Conservation (phyloP, 2,113 vertebrate genomes). For the Piaya cayana region DNA sequence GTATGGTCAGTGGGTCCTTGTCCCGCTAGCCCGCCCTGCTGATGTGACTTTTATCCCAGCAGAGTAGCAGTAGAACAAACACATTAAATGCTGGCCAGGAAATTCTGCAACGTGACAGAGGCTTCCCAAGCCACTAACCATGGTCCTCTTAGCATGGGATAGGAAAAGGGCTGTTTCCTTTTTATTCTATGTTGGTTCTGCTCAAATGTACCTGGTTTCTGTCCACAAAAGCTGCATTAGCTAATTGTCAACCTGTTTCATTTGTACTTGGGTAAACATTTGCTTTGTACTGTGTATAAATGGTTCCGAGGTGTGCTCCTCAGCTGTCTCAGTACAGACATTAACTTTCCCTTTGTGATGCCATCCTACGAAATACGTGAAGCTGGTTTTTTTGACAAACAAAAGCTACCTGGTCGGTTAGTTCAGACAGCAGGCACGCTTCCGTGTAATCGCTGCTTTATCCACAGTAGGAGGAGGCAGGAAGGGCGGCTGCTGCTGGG, state of each 20-base stretch:
- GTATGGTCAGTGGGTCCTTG: conserved; percentile 67
- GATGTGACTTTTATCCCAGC: conserved; percentile 33
- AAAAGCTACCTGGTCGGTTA: conserved; percentile 60
- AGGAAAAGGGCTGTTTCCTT: conserved; percentile 69
- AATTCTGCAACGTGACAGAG: conserved; percentile 56
- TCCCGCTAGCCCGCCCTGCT: conserved; percentile 56
- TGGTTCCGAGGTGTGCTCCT: conserved; percentile 75
- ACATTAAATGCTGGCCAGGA: conserved; percentile 35
- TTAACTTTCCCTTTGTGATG: conserved; percentile 66
- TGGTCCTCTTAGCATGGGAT: conserved; percentile 46
- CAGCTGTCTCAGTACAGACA: conserved; percentile 65
- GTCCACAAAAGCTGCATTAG: conserved; percentile 78
- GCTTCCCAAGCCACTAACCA: conserved; percentile 63
- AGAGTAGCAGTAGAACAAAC: conserved; percentile 38
- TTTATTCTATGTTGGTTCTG: conserved; percentile 73
- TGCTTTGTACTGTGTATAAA: conserved; percentile 72
- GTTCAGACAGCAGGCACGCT: conserved; percentile 23
- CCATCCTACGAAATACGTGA: conserved; percentile 68
- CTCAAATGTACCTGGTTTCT: conserved; percentile 75
- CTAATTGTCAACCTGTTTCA: conserved; percentile 75
- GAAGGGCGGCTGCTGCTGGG: not conserved
- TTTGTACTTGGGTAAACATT: conserved; percentile 76
- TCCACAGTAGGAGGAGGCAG: not conserved
- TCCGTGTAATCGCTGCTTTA: not conserved
- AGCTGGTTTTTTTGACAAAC: conserved; percentile 74